Evolutionary conservation across 2,888 invertebrate species (phyloP), one percentile per base, ranked within the genome.

Genomic region (Lochmaea crataegi): DNA sequence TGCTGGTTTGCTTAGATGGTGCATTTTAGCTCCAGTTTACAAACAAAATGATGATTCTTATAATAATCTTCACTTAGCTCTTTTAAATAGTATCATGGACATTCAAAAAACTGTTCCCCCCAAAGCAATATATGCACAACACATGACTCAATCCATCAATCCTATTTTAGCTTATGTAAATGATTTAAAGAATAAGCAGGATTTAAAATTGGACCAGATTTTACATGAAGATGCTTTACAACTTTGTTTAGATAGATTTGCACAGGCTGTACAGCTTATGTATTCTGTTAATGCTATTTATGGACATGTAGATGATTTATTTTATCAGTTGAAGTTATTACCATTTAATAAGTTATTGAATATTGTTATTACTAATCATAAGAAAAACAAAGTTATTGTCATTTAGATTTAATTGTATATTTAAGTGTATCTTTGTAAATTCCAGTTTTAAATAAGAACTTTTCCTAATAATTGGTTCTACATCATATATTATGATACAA

Each of bases 191-290:
- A 78, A 77, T 60, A 77, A 76, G 71, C 76, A 76, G 32, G 81
- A 80, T 16, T 51, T 77, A 14, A 80, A 79, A 64, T 58, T 77
- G 14, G 76, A 71, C 57, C 71, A 78, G 22, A 78, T 79, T 65
- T 69, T 78, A 45, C 75, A 80, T 67, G 81, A 84, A 60, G 80
- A 83, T 60, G 75, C 79, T 71, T 86, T 90, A 26, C 90, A 93
- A 86, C 88, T 91, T 65, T 89, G 91, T 65, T 86, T 96, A 74
- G 95, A 96, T 84, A 89, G 96, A 81, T 90, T 94, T 78, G 94
- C 94, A 0, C 96, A 96, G 84, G 92, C 94, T 0, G 89, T 96
- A 0, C 96, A 96, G 85, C 92, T 96, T 14, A 93, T 94, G 0
- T 87, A 95, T 45, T 91, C 93, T 18, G 92, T 93, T 38, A 93